Base-by-base conservation (phyloP, 37 sponge, comb jelly and placozoan genomes). In the Axinella damicornis region DNA sequence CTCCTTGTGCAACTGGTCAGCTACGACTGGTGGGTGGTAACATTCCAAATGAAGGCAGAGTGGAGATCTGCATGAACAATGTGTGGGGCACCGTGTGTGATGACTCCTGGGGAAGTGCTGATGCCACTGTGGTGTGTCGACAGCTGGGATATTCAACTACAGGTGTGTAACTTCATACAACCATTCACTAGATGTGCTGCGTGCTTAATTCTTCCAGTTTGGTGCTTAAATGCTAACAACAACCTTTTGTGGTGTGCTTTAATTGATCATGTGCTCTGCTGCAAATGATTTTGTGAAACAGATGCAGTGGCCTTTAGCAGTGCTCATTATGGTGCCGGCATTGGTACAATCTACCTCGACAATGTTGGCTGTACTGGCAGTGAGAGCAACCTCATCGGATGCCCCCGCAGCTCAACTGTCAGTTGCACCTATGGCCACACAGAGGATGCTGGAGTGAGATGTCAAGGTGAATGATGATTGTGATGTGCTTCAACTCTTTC, bases 391-490 rank as follows among this genome's bases (percentile, higher is more conserved):
- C 58, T 75, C 0, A 18, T 33, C 28, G 76, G 55, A 33, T 75
- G 76, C 32, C 1, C 57, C 20, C 25, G 58, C 18, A 56, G 34
- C 18, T 19, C 57, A 27, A 57, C 28, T 34, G 57, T 54, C 12
- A 56, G 12, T 16, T 25, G 58, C 27, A 27, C 16, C 32, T 53
- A 17, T 5, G 32, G 58, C 12, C 76, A 75, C 32, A 1, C 16
- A 6, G 76, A 75, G 57, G 76, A 75, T 27, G 76, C 58, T 17
- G 76, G 76, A 75, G 76, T 75, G 18, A 53, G 58, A 56, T 75
- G 76, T 28, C 30, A 75, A 24, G 35, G 12, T 71, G n/a, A n/a
- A n/a, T n/a, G n/a, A n/a, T n/a, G n/a, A n/a, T n/a, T n/a, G n/a
- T n/a, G n/a, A n/a, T n/a, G n/a, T n/a, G n/a, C n/a, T n/a, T n/a